These are phyloP conservation scores for Enteromius treurensis DNA, from an alignment of 2,797 vertebrate genomes.

Conservation along the genomic window DNA sequence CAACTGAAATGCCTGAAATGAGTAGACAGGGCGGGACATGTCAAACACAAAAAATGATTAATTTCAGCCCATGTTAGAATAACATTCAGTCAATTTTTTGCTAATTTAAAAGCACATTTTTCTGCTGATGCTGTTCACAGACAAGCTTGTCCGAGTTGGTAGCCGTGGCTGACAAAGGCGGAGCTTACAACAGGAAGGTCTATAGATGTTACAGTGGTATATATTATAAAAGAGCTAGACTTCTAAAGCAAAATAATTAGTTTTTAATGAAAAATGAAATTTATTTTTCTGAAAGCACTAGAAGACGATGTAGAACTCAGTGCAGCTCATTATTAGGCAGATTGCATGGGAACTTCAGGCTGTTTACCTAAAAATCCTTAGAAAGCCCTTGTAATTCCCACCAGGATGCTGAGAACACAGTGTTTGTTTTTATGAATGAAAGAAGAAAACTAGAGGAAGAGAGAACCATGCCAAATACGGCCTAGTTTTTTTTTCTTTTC, in stretches of 20 bases:
- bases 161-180: neutral
- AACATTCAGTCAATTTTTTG: neutral
- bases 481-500: neutral
- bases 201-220: neutral
- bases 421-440: slow-evolving; percentile 38
- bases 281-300: neutral
- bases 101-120: neutral
- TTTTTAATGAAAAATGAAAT: neutral
- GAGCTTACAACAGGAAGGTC: neutral
- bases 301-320: neutral
- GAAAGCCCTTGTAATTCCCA: neutral
- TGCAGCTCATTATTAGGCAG: neutral
- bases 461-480: neutral
- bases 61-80: neutral
- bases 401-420: neutral
- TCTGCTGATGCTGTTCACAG: neutral
- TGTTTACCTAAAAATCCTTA: neutral
- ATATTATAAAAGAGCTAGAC: neutral
- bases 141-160: neutral
- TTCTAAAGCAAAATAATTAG: neutral
- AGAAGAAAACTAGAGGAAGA: slow-evolving; percentile 3
- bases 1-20: neutral
- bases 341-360: neutral
- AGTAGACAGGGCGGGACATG: neutral
- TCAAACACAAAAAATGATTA: neutral